Evolutionary conservation across 2,113 vertebrate genomes (phyloP).

Genomic region (Oncorhynchus tshawytscha): DNA sequence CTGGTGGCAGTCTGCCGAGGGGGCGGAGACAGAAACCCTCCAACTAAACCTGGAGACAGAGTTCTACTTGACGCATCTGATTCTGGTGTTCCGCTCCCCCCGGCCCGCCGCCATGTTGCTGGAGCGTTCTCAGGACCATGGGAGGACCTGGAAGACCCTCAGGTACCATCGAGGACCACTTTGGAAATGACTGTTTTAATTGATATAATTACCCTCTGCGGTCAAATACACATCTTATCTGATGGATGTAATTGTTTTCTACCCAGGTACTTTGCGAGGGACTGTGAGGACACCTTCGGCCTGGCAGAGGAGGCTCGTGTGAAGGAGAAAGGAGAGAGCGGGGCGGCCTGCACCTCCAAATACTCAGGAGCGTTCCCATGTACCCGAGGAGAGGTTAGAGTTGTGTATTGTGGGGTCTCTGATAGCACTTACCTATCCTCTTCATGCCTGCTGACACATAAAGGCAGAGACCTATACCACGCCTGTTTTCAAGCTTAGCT

Average conservation of each 20-base stretch:
- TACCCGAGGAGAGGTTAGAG: conserved; percentile 61
- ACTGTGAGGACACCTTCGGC: conserved; percentile 84
- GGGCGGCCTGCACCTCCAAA: conserved; percentile 55
- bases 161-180: conserved; percentile 37
- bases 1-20: conserved; percentile 92
- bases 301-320: conserved; percentile 73
- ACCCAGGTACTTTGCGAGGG: conserved; percentile 76
- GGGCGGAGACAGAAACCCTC: conserved; percentile 76
- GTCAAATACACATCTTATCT: no score
- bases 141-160: conserved; percentile 84
- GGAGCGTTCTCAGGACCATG: conserved; percentile 90
- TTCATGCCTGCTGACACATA: no score
- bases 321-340: conserved; percentile 28
- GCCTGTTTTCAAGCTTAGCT: neutral
- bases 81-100: conserved; percentile 91
- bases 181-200: no score
- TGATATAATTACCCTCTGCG: no score
- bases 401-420: neutral
- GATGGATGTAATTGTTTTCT: no score
- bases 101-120: conserved; percentile 89
- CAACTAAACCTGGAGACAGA: conserved; percentile 86
- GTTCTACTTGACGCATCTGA: conserved; percentile 94
- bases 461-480: no score
- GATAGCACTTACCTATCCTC: neutral
- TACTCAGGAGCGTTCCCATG: conserved; percentile 64